A percentile compares a stretch with the other conserved stretches of the same genome.
phyloP scores from a whole-genome alignment of 2,113 vertebrate species.

The Trogon surrucura region DNA sequence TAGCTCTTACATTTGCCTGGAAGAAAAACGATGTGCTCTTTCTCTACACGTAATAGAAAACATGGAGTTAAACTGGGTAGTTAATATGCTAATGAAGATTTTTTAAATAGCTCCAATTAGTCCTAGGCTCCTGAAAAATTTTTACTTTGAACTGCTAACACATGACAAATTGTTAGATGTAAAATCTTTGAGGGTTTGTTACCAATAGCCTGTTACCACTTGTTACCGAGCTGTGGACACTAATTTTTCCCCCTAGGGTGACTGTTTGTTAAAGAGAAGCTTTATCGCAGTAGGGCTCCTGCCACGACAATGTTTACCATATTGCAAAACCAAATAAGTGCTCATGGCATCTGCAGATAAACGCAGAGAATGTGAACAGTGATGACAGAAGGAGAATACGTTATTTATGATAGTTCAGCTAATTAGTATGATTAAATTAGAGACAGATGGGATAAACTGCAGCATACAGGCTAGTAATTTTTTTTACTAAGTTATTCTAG shows the following conservation, averaged over 20 bases:
- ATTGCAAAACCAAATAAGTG: conserved; percentile 19
- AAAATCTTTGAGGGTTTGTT: background rate
- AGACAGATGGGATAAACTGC: conserved; percentile 17
- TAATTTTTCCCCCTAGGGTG: background rate
- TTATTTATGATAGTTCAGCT: conserved; percentile 41
- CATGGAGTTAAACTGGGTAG: fast-evolving
- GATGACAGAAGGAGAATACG: conserved; percentile 33
- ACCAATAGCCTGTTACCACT: background rate
- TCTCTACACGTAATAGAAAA: background rate
- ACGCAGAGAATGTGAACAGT: background rate
- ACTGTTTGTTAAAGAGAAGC: background rate
- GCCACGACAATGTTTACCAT: background rate
- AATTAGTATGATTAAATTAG: conserved; percentile 47
- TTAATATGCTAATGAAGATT: background rate
- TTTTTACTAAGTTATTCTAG: conserved; percentile 1
- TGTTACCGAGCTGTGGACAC: background rate
- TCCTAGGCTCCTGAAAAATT: background rate
- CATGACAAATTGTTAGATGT: background rate
- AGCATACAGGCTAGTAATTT: background rate
- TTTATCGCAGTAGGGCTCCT: background rate
- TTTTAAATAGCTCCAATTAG: background rate
- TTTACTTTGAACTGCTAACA: background rate
- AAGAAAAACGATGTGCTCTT: background rate
- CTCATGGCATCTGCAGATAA: conserved; percentile 49
- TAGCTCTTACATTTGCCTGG: background rate